Evolutionary conservation across 2,888 invertebrate genomes (phyloP).

Genomic region (Acanthosepion esculentum): DNA sequence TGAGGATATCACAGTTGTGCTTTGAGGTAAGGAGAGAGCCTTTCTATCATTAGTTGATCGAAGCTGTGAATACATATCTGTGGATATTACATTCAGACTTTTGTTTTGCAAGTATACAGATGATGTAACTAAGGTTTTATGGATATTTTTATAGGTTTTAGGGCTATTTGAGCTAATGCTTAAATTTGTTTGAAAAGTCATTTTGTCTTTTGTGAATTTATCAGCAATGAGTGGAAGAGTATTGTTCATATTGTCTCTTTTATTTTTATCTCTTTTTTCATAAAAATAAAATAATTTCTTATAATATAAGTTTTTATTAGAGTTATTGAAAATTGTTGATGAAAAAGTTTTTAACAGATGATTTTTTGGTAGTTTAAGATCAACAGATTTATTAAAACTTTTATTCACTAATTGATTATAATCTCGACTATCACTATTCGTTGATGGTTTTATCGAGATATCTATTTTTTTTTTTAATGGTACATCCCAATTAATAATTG

Average conservation of each 20-base stretch:
- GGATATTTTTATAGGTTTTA: neutral
- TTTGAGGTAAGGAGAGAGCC: slow-evolving; percentile 21
- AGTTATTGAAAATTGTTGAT: neutral
- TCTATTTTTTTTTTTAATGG: neutral
- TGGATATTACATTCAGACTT: neutral
- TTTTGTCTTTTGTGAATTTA: neutral
- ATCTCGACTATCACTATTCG: neutral
- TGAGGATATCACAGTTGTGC: neutral
- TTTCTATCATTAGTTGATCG: neutral
- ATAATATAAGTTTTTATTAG: neutral
- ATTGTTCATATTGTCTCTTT: neutral
- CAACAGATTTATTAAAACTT: neutral
- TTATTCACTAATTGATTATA: neutral
- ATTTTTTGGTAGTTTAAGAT: neutral
- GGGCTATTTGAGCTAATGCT: neutral
- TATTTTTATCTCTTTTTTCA: neutral
- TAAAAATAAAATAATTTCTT: neutral
- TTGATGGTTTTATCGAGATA: neutral
- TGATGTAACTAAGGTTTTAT: neutral
- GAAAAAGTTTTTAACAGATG: neutral
- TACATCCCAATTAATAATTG: neutral
- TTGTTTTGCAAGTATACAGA: neutral
- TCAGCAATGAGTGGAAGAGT: neutral
- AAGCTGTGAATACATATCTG: neutral
- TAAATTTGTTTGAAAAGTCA: neutral